These are phyloP conservation scores for Melanostoma mellinum DNA, from an alignment of 2,888 invertebrate species.

Conservation along the genomic window DNA sequence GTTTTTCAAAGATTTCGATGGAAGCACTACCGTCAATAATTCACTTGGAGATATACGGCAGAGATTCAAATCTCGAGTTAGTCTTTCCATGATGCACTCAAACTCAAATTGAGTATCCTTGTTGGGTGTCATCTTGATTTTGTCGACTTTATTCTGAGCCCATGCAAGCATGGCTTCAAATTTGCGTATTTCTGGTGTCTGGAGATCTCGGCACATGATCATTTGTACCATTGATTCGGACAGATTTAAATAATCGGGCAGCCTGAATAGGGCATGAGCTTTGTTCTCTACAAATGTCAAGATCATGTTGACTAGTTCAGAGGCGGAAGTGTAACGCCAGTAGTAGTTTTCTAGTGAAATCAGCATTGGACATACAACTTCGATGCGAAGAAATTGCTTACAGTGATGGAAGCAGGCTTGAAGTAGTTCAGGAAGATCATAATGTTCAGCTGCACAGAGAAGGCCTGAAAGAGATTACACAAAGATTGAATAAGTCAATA, in stretches of 20 bases:
- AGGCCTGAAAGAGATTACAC: conserved; percentile 82
- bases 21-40: conserved; percentile 94
- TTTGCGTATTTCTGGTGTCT: conserved; percentile 93
- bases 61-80: conserved; percentile 93
- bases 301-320: conserved; percentile 96
- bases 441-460: conserved; percentile 96
- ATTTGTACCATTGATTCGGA: conserved; percentile 97
- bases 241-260: conserved; percentile 91
- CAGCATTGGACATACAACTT: conserved; percentile 96
- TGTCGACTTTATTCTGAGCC: conserved; percentile 91
- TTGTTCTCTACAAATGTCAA: conserved; percentile 94
- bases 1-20: conserved; percentile 95
- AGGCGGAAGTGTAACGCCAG: conserved; percentile 97
- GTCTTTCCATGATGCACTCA: conserved; percentile 95
- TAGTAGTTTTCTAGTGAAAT: conserved; percentile 96
- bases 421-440: conserved; percentile 94
- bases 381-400: conserved; percentile 95
- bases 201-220: conserved; percentile 95
- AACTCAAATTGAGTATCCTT: conserved; percentile 94
- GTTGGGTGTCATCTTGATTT: conserved; percentile 88
- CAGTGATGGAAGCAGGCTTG: conserved; percentile 98
- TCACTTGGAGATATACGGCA: conserved; percentile 96
- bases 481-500: neutral
- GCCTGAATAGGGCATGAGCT: conserved; percentile 92
- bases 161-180: conserved; percentile 96